Base-by-base conservation (phyloP, 1,140 invertebrate genomes). In the Eumeta japonica region DNA sequence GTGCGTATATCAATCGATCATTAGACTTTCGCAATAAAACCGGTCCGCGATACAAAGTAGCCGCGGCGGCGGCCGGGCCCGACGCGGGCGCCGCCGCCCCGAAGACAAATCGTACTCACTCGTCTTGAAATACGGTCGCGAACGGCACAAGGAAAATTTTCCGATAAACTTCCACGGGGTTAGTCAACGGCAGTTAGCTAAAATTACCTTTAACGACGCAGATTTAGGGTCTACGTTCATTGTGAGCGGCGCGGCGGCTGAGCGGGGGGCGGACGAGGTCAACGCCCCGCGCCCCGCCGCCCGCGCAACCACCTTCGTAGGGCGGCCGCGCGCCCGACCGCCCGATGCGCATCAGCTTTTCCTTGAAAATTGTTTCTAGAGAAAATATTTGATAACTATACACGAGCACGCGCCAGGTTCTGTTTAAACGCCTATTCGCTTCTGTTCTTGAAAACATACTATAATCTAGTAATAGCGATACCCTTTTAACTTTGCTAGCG, bases 101-200 rank as follows among this genome's bases (percentile, higher is more conserved):
- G 19, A 11, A n/a, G 42, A 63, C 54, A 64, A 65, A 55, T 62
- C 49, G 41, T 55, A 62, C 52, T 49, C 48, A 60, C 52, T 51
- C 54, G 52, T 45, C 55, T 59, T 49, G 51, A 51, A 52, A 58
- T 57, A 62, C 50, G 57, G 58, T 60, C 48, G 51, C 53, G 49
- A 58, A 62, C 57, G 49, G 52, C 52, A 45, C 41, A 45, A 48
- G 55, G 58, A 50, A 58, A 55, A 62, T 63, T 64, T 66, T 56
- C 58, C 52, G 52, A 60, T 62, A 64, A 65, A 54, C 48, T 45
- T 62, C 48, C 40, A 42, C 17, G 28, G 39, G 46, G 49, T 43
- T 45, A 46, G 49, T 49, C 24, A 18, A 32, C 28, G 40, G 46
- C 31, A 40, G 46, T 44, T 37, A 37, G 37, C 34, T 34, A 47